Percentiles rank a stretch among this genome's conserved stretches.
phyloP scores from a whole-genome alignment of 2,888 invertebrate genomes.

The Drosophila sordidapex region DNA sequence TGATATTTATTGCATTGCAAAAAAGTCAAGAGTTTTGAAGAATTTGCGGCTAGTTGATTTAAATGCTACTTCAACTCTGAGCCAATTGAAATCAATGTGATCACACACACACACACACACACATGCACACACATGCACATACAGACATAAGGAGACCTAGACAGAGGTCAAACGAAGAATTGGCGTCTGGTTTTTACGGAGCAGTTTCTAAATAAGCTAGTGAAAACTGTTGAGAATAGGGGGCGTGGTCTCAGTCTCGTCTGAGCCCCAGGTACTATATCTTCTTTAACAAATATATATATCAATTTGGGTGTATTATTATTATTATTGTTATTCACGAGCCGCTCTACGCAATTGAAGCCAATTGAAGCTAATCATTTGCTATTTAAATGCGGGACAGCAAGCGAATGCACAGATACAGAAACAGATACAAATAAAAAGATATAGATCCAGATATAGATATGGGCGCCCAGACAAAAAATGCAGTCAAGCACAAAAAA shows the following conservation, averaged over 20 bases:
- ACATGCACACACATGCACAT: conserved; percentile 5
- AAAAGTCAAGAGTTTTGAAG: background rate
- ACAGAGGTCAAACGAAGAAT: conserved; percentile 15
- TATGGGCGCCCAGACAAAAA: background rate
- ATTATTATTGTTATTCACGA: conserved; percentile 44
- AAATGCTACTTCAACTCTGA: conserved; percentile 21
- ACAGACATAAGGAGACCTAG: background rate
- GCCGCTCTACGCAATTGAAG: conserved; percentile 81
- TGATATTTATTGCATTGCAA: conserved; percentile 2
- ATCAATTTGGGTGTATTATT: conserved; percentile 27
- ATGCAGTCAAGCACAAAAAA: conserved; percentile 13
- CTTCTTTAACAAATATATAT: background rate
- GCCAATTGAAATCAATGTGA: conserved; percentile 11
- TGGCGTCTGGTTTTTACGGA: background rate
- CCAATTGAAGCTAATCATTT: conserved; percentile 84
- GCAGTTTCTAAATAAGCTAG: conserved; percentile 16
- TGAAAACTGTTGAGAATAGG: background rate
- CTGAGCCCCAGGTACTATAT: conserved; percentile 4
- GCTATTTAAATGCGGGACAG: conserved; percentile 70
- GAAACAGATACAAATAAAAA: conserved; percentile 18
- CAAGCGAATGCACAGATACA: conserved; percentile 35
- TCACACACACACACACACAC: background rate
- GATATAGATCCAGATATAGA: background rate
- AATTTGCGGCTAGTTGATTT: conserved; percentile 17
- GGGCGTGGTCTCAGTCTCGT: background rate